Conservation (phyloP, 2,113 vertebrate genomes). For the Donacobius atricapilla region DNA sequence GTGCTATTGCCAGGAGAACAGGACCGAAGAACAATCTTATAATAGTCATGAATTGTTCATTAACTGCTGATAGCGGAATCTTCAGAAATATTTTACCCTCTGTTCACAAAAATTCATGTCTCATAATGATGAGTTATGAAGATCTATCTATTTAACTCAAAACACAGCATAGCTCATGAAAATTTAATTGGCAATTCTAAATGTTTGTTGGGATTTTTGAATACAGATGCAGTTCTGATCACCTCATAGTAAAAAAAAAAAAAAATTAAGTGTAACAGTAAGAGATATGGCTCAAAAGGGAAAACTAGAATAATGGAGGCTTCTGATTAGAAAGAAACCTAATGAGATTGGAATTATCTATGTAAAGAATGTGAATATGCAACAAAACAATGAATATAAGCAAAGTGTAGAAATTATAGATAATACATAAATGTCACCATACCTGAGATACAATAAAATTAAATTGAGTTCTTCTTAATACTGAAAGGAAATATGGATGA, state of each 20-base stretch:
- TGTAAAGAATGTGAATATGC: background rate
- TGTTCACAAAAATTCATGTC: background rate
- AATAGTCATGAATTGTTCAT: background rate
- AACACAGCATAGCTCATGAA: background rate
- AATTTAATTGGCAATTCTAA: background rate
- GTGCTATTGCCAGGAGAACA: background rate
- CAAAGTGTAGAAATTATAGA: background rate
- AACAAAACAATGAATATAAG: background rate
- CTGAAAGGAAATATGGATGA: background rate
- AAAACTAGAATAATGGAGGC: background rate
- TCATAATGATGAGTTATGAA: background rate
- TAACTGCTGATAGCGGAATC: background rate
- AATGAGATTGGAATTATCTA: background rate
- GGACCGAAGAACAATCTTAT: background rate
- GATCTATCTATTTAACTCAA: background rate
- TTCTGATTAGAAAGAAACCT: background rate
- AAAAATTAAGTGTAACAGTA: background rate
- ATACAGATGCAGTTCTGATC: background rate
- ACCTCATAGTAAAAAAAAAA: background rate
- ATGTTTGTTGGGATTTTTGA: background rate
- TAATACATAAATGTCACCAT: background rate
- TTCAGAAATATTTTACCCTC: background rate
- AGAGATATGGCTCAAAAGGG: accelerated
- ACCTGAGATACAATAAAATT: background rate
- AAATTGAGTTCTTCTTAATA: background rate